Base-by-base conservation (phyloP, 1,140 invertebrate species). In the Drosophila pseudoananassae region DNA sequence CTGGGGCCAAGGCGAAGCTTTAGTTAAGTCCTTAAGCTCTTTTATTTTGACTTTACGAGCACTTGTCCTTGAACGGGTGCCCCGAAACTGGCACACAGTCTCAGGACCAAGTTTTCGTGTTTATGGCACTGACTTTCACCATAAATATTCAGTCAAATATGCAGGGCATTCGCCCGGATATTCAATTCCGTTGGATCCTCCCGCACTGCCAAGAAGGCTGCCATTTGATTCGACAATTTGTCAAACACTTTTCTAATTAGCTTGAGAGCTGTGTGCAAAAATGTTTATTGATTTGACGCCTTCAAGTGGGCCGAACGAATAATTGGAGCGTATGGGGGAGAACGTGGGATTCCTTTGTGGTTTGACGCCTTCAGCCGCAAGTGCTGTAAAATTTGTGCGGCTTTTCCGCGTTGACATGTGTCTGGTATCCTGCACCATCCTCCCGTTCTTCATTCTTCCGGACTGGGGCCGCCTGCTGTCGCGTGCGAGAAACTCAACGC, bases 391-490 rank as follows among this genome's bases (percentile, higher is more conserved):
- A 51, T 85, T 79, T 31, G 47, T 70, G 63, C 53, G 73, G 72
- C 54, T 76, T 80, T 59, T 65, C 78, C 68, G 64, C 69, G 82
- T 81, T 85, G 82, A 87, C 82, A 87, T 81, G 74, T 85, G 82
- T 50, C n/a, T 46, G 40, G 17, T 52, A 43, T 15, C 53, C 29
- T 46, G 33, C 9, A 33, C 15, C 45, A 15, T 17, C 53, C 25
- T 46, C 40, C 12, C 6, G 4, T 14, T 27, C 29, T 10, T 29
- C 1, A 12, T 36, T 12, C 33, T 4, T 33, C 9, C 27, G 33
- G 54, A 14, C 47, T 27, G 46, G 47, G 53, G 49, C 33, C 52
- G 66, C 38, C 52, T 38, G 56, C 66, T 73, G 40, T 64, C 71
- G 59, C 53, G 50, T 60, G 78, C 78, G 59, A 57, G 38, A 70